phyloP scores from a whole-genome alignment of 2,888 invertebrate species.

The Epistrophe eligans region DNA sequence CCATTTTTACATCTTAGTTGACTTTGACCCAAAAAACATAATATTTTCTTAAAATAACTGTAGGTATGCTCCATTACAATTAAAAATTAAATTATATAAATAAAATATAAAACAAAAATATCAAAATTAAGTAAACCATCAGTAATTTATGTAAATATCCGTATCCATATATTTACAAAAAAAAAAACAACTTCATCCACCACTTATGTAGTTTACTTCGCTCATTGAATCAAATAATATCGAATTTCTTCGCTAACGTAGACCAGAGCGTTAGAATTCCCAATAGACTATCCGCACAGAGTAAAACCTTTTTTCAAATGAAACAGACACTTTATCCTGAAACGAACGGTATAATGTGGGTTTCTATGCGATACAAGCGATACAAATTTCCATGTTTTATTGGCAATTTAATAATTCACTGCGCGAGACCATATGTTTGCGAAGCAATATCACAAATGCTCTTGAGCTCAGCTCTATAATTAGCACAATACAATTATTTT shows the following conservation, averaged over 20 bases:
- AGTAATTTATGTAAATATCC: background rate
- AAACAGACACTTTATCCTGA: slow-evolving; percentile 58
- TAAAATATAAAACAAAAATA: background rate
- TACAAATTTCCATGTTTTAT: slow-evolving; percentile 31
- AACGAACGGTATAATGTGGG: background rate
- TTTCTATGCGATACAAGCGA: slow-evolving; percentile 19
- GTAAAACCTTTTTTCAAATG: slow-evolving; percentile 32
- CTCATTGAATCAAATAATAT: slow-evolving; percentile 61
- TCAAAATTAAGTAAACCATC: background rate
- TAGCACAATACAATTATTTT: slow-evolving; percentile 36
- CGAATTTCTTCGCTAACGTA: slow-evolving; percentile 41
- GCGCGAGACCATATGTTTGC: slow-evolving; percentile 62
- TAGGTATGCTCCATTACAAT: background rate
- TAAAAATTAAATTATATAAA: background rate
- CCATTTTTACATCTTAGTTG: background rate
- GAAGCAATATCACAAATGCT: slow-evolving; percentile 24
- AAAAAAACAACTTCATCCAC: slow-evolving; percentile 31
- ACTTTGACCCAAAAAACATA: background rate
- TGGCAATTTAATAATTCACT: slow-evolving; percentile 24
- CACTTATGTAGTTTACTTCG: slow-evolving; percentile 36
- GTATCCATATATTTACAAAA: background rate
- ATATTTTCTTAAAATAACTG: background rate
- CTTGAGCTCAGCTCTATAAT: slow-evolving; percentile 33
- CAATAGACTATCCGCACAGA: slow-evolving; percentile 29
- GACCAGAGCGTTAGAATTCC: slow-evolving; percentile 39